Evolutionary conservation across 1,140 invertebrate genomes (phyloP), one percentile per base, ranked within the genome.

Genomic region (Lordiphosa mommai): DNA sequence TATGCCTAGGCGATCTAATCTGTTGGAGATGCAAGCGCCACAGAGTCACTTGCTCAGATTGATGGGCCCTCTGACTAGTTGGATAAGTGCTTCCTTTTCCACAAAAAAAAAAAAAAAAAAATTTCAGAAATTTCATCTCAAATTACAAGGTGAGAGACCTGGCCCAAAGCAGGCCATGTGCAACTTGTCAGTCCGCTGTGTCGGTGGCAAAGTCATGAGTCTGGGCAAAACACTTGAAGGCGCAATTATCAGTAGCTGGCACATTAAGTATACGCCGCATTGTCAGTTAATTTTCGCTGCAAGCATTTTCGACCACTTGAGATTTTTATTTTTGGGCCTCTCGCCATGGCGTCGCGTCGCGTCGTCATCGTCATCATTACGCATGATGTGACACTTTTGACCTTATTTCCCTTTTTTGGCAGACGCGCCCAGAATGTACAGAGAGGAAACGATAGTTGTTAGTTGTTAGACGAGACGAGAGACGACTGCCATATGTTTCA

Each of bases 301-400:
- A 60, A 27, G 48, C 63, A 52, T 72, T 79, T 77, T 79, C 63
- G 48, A 57, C 47, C 37, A 61, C 40, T 49, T 36, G 47, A 58
- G 17, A 48, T 63, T 67, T 58, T 79, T 46, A 51, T 61, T 80
- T 70, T 80, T 49, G 51, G 71, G 30, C 17, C 8, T 46, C 47
- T 41, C 27, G 20, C 44, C 27, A 50, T 36, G 53, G 38, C 55
- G 47, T 38, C 36, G 41, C 48, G 49, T 59, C 70, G 52, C 64
- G 44, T 60, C 67, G 63, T 71, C 79, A 87, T 61, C 73, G 57
- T 85, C 79, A 87, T 87, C 79, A 87, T 82, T 85, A 74, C 69
- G 74, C 63, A 87, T 87, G 85, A 87, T 87, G 85, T 82, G 85
- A 87, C 85, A 77, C 69, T 87, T 87, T 87, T 82, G 79, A 77